These are phyloP conservation scores for Belgica antarctica DNA, from an alignment of 2,888 invertebrate species.

Conservation along the genomic window DNA sequence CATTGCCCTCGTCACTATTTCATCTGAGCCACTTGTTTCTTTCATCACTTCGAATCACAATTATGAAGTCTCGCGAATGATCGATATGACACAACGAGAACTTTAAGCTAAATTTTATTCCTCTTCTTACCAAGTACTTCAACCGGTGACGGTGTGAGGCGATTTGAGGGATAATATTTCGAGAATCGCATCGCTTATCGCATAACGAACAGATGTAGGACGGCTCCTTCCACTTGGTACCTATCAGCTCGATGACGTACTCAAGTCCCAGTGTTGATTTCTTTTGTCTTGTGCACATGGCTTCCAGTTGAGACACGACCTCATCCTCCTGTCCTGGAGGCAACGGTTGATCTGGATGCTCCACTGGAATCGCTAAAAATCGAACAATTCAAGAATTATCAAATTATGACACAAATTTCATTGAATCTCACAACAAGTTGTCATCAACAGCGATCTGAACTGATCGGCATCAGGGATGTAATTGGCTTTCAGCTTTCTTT, in stretches of 20 bases:
- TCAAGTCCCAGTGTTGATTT: conserved; percentile 68
- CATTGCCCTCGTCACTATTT: too few species aligned
- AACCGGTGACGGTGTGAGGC: conserved; percentile 75
- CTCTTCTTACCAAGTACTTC: conserved; percentile 62
- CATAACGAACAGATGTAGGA: conserved; percentile 75
- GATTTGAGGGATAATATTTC: conserved; percentile 75
- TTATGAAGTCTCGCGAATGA: too few species aligned
- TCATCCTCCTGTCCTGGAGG: conserved; percentile 71
- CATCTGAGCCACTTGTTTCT: too few species aligned
- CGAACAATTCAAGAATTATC: too few species aligned
- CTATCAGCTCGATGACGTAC: conserved; percentile 71
- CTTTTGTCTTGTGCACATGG: conserved; percentile 56
- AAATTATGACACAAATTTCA: conserved; percentile 44
- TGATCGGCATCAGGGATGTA: conserved; percentile 45
- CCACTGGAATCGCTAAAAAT: conserved; percentile 45
- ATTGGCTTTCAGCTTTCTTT: conserved; percentile 46
- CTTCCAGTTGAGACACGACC: conserved; percentile 56
- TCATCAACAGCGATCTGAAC: conserved; percentile 46
- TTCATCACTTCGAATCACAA: too few species aligned
- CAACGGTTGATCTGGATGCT: conserved; percentile 64
- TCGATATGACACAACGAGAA: too few species aligned
- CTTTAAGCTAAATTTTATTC: too few species aligned
- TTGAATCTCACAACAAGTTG: conserved; percentile 45
- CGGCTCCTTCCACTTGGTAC: conserved; percentile 66
- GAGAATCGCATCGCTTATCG: conserved; percentile 73